These are phyloP conservation scores for Tachypleus tridentatus DNA, from an alignment of 1,140 invertebrate genomes.

Conservation along the genomic window DNA sequence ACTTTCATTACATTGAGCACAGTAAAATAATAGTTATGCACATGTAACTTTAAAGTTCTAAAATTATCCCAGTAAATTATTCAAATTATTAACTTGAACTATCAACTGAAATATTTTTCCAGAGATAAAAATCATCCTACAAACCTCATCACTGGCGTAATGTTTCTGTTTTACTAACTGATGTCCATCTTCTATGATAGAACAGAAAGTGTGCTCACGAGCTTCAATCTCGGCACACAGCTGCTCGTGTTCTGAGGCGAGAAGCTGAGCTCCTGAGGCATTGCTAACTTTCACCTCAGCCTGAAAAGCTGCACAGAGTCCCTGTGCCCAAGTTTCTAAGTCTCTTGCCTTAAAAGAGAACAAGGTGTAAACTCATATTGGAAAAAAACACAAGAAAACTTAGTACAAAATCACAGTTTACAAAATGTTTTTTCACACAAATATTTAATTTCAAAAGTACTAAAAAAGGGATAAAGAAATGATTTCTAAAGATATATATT, in stretches of 20 bases:
- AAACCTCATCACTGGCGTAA: constrained; percentile 46
- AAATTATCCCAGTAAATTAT: neutral
- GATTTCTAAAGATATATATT: too few relatives aligned
- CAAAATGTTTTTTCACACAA: too few relatives aligned
- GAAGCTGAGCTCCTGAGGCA: constrained; percentile 68
- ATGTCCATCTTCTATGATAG: constrained; percentile 63
- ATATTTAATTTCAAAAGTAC: too few relatives aligned
- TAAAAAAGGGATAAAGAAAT: neutral
- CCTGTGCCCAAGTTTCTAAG: constrained; percentile 74
- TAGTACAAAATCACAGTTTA: too few relatives aligned
- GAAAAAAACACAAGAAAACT: too few relatives aligned
- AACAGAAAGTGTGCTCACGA: constrained; percentile 69
- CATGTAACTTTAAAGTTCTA: too few relatives aligned
- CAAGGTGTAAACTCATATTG: too few relatives aligned
- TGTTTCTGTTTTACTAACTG: constrained; percentile 69
- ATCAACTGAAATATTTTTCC: too few relatives aligned
- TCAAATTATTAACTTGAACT: neutral
- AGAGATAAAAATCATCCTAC: too few relatives aligned
- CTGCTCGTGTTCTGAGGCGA: constrained; percentile 81
- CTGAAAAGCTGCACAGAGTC: constrained; percentile 59
- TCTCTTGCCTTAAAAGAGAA: constrained; percentile 55
- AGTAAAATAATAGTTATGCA: too few relatives aligned
- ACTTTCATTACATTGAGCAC: neutral
- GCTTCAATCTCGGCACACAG: constrained; percentile 90
- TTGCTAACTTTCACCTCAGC: constrained; percentile 72